Evolutionary conservation across 2,797 vertebrate species (phyloP), one percentile per base, ranked within the genome.

Genomic region (Thripadectes ignobilis): DNA sequence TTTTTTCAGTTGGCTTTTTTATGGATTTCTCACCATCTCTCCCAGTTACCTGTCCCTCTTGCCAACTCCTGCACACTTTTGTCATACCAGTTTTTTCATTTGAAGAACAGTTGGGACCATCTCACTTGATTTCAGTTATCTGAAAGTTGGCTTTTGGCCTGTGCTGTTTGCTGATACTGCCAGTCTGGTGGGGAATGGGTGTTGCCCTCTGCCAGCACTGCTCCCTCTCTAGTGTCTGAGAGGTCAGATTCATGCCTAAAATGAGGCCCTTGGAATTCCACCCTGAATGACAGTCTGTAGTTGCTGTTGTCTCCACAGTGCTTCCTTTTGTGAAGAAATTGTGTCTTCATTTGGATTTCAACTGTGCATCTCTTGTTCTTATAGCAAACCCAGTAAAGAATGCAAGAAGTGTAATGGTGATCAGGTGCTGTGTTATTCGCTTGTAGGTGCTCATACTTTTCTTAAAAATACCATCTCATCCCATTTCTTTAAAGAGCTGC

Each of bases 401-500:
- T 59, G 43, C 49, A 38, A 30, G 23, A 68, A 59, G 43, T 19
- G 20, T 67, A 26, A 38, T 77, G 76, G 54, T 17, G 8, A 55
- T 83, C 36, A 67, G 39, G 29, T 81, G 52, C n/a, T 38, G 8
- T 29, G 9, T 87, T 92, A 43, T 17, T 86, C 61, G 39, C 65
- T 83, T 92, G 65, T 18, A 82, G 88, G 3, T 89, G 68, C 48
- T 92, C 34, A 38, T 82, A 39, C n/a, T 91, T 97, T 93, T 87
- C 78, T 63, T 91, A 71, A 85, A 73, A 92, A 86, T 67, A 8
- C 29, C 1, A 4, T 81, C 55, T 91, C 92, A 48, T 36, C 32
- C 67, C 24, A 23, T 9, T 34, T 69, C 84, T 72, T 84, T 29
- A 93, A 49, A 85, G 49, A 67, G 61, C 48, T 88, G 26, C n/a